phyloP scores from a whole-genome alignment of 2,888 invertebrate species.

The Drosophila neotestacea region DNA sequence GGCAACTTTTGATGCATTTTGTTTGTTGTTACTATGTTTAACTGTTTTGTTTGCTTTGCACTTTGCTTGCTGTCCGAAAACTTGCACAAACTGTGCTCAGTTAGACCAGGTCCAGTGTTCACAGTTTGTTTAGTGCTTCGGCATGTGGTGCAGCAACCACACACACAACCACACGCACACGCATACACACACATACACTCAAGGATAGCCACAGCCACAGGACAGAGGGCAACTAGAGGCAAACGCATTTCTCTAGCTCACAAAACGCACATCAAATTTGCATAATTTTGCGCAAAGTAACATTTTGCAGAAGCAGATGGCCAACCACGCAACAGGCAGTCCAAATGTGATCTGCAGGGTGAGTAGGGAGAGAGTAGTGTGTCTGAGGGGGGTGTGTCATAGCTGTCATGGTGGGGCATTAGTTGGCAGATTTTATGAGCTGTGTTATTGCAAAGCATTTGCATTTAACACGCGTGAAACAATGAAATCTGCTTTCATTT shows the following conservation, averaged over 20 bases:
- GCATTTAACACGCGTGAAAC: conserved; percentile 65
- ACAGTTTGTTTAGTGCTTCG: conserved; percentile 65
- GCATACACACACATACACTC: conserved; percentile 2
- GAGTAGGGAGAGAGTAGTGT: neutral
- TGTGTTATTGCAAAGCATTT: conserved; percentile 62
- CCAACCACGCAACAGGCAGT: conserved; percentile 59
- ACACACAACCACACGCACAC: conserved; percentile 15
- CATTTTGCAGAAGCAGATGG: conserved; percentile 68
- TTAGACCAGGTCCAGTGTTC: conserved; percentile 14
- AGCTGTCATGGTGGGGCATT: conserved; percentile 51
- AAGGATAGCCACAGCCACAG: conserved; percentile 10
- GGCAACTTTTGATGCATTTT: conserved; percentile 45
- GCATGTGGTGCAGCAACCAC: conserved; percentile 58
- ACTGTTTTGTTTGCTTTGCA: conserved; percentile 66
- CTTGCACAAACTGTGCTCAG: conserved; percentile 22
- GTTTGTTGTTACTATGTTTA: conserved; percentile 60
- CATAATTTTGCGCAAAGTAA: conserved; percentile 76
- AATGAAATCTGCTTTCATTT: conserved; percentile 59
- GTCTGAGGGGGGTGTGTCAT: conserved; percentile 19
- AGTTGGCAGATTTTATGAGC: conserved; percentile 71
- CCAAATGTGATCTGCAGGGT: conserved; percentile 15
- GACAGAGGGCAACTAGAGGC: conserved; percentile 28
- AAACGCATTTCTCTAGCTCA: conserved; percentile 60
- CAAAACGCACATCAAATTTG: conserved; percentile 80
- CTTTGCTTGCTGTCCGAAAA: conserved; percentile 63